Evolutionary conservation across 2,797 vertebrate species (phyloP).

Genomic region (Oreochromis grahami): DNA sequence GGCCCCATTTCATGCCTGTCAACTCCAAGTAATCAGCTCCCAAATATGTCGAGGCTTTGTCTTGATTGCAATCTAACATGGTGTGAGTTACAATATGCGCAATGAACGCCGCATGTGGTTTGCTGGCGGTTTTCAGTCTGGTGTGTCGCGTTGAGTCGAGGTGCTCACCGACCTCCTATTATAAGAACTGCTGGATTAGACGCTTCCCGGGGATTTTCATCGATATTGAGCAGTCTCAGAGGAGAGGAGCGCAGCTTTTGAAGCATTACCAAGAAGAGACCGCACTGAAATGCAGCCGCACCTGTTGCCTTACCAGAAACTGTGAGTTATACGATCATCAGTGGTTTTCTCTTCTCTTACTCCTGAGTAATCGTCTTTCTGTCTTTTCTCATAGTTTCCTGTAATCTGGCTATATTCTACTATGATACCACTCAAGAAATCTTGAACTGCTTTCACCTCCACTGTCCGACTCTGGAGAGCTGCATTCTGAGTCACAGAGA

Average conservation of each 20-base stretch:
- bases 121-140: conserved; percentile 73
- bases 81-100: conserved; percentile 42
- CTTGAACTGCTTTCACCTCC: conserved; percentile 87
- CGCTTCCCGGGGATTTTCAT: conserved; percentile 85
- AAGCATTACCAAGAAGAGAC: conserved; percentile 79
- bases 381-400: conserved; percentile 77
- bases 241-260: conserved; percentile 84
- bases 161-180: conserved; percentile 85
- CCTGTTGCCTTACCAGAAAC: conserved; percentile 86
- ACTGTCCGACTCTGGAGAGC: conserved; percentile 88
- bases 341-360: background rate
- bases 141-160: conserved; percentile 54
- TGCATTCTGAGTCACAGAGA: conserved; percentile 81
- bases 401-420: conserved; percentile 92
- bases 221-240: conserved; percentile 82
- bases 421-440: conserved; percentile 74
- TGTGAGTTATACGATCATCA: conserved; percentile 71
- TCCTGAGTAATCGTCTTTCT: background rate
- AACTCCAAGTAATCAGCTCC: background rate
- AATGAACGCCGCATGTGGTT: conserved; percentile 75
- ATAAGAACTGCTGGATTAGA: conserved; percentile 93
- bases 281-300: conserved; percentile 83
- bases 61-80: conserved; percentile 18
- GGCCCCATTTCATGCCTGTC: background rate
- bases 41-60: conserved; percentile 17